Evolutionary conservation across 2,113 vertebrate genomes (phyloP).

Genomic region (Macquaria ambigua): DNA sequence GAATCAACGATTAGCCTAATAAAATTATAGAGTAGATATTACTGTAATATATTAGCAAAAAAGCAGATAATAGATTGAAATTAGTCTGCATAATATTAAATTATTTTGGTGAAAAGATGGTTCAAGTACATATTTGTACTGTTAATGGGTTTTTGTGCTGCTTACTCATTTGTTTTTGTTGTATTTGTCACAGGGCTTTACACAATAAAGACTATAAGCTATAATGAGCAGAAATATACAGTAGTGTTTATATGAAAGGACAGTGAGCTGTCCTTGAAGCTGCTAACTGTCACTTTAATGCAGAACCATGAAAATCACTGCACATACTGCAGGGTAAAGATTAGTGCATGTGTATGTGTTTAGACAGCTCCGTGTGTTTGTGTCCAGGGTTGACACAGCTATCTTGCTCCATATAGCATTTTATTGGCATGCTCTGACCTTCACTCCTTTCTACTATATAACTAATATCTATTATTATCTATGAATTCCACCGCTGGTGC

Average conservation of each 20-base stretch:
- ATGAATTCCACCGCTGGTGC: background rate
- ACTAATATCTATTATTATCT: slow-evolving; percentile 53
- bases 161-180: background rate
- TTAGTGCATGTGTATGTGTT: slow-evolving; percentile 33
- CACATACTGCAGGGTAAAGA: slow-evolving; percentile 39
- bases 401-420: slow-evolving; percentile 27
- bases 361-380: slow-evolving; percentile 33
- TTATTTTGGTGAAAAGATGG: background rate
- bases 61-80: background rate
- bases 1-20: background rate
- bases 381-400: slow-evolving; percentile 23
- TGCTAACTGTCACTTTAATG: slow-evolving; percentile 65
- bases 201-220: background rate
- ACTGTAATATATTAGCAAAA: background rate
- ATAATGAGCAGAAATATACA: slow-evolving; percentile 28
- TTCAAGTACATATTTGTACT: background rate
- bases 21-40: background rate
- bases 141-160: background rate
- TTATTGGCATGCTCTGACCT: slow-evolving; percentile 57
- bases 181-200: slow-evolving; percentile 16
- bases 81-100: background rate
- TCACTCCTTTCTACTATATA: slow-evolving; percentile 33
- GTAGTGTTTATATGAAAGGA: slow-evolving; percentile 41
- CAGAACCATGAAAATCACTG: slow-evolving; percentile 36
- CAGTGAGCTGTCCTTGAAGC: slow-evolving; percentile 65